Evolutionary conservation across 2,888 invertebrate species (phyloP).

Genomic region (Chydorus sphaericus): DNA sequence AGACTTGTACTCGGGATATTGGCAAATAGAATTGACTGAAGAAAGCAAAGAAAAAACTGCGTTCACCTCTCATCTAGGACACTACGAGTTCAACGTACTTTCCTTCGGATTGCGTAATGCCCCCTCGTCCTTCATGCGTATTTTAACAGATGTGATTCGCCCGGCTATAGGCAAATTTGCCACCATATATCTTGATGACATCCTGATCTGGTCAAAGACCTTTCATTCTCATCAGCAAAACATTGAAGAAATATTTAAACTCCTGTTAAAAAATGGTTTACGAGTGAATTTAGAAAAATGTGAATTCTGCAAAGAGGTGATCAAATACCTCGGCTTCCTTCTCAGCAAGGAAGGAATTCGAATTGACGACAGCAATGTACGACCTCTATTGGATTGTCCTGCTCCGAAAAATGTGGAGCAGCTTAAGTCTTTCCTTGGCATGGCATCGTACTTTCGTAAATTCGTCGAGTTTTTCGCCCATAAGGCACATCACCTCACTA

Average conservation of each 20-base stretch:
- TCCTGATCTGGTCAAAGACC: constrained; percentile 14
- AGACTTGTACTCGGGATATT: constrained; percentile 15
- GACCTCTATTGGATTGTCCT: too few relatives aligned
- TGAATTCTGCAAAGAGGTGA: constrained; percentile 2
- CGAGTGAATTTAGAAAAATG: constrained; percentile 18
- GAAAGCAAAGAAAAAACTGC: constrained; percentile 15
- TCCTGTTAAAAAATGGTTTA: constrained; percentile 8
- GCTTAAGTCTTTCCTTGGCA: too few relatives aligned
- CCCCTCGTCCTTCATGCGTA: constrained; percentile 15
- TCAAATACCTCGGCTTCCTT: constrained; percentile 17
- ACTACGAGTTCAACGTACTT: constrained; percentile 15
- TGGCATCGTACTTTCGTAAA: too few relatives aligned
- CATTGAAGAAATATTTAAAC: constrained; percentile 12
- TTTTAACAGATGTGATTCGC: constrained; percentile 13
- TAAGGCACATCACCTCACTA: too few relatives aligned
- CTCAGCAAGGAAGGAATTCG: constrained; percentile 15
- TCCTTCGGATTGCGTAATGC: constrained; percentile 17
- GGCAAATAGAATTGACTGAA: constrained; percentile 10
- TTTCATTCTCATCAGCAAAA: constrained; percentile 15
- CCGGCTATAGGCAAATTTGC: constrained; percentile 3
- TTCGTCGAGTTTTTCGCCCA: too few relatives aligned
- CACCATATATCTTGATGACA: constrained; percentile 17
- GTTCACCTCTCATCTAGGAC: constrained; percentile 15
- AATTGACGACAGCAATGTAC: too few relatives aligned
- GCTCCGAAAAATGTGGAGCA: too few relatives aligned